Percentiles rank a stretch among this genome's conserved stretches.
phyloP scores from a whole-genome alignment of 2,888 invertebrate genomes.

The Meandrusa payeni region DNA sequence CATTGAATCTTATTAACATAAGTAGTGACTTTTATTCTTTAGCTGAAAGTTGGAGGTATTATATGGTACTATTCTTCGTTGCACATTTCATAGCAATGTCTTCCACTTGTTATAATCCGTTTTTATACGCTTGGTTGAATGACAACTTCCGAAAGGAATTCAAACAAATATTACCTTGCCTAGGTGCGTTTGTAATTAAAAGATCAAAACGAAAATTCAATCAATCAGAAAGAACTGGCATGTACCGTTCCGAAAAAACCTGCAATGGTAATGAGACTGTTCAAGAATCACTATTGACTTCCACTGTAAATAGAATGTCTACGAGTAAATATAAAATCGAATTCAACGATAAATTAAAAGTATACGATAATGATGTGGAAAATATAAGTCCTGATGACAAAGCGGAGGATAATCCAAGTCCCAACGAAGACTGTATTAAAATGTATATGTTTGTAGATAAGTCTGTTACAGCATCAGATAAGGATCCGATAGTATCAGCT shows the following conservation, averaged over 20 bases:
- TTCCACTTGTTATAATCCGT: constrained; percentile 96
- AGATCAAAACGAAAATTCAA: constrained; percentile 62
- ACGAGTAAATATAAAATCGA: constrained; percentile 71
- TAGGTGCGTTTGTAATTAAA: constrained; percentile 70
- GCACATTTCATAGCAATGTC: constrained; percentile 95
- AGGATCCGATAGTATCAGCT: constrained; percentile 71
- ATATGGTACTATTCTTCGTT: constrained; percentile 88
- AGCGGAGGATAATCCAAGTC: constrained; percentile 64
- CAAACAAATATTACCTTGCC: constrained; percentile 86
- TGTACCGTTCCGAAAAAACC: constrained; percentile 70
- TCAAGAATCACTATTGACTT: constrained; percentile 68
- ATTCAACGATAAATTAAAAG: constrained; percentile 58
- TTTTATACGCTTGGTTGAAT: constrained; percentile 97
- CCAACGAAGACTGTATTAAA: constrained; percentile 69
- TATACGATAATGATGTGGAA: constrained; percentile 53
- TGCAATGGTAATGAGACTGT: constrained; percentile 74
- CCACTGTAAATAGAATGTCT: constrained; percentile 66
- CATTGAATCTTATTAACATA: constrained; percentile 90
- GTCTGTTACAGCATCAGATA: constrained; percentile 62
- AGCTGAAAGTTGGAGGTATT: constrained; percentile 85
- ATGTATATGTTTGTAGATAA: constrained; percentile 77
- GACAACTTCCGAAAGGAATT: constrained; percentile 96
- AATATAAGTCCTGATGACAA: constrained; percentile 74
- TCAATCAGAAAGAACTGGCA: constrained; percentile 69
- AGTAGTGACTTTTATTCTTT: constrained; percentile 84